Base-by-base conservation (phyloP, 2,113 vertebrate genomes). In the Brachirus orientalis region DNA sequence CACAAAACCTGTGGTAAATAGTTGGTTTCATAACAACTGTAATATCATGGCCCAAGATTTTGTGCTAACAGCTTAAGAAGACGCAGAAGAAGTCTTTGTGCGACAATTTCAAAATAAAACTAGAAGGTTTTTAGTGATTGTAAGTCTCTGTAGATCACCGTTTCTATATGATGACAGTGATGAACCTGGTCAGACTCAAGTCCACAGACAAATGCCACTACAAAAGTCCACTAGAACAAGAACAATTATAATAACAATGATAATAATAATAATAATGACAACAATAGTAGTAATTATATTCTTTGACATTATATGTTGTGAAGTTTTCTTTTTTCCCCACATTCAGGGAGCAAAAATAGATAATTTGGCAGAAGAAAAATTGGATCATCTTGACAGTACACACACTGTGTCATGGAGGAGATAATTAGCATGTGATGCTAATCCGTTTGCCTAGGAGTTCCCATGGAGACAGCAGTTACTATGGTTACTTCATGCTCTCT, bases 151-250 rank as follows among this genome's bases (percentile, higher is more conserved):
- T 51, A 12, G 35, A n/a, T 62, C 16, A 9, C 22, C 58, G 54
- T 69, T 28, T 79, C 38, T 10, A 38, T 57, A 19, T 76, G 72
- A 75, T 10, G 46, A 52, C 12, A 10, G 5, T 14, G 14, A 43
- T 73, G 72, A 72, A 90, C 85, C 80, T 85, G 88, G 87, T 83
- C 76, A 72, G 77, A 86, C 75, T 79, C 75, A 80, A 72, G 51
- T 71, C 88, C 86, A 90, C 83, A 77, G 71, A 89, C 73, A 74
- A 80, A 82, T 77, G 79, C 48, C 89, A 90, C 84, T 70, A 91
- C 75, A 80, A 81, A 88, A 86, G 73, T 85, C 86, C 58, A 89
- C 84, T 77, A 88, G 59, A 83, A 82, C 71, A 77, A 85, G 79
- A 88, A 85, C 80, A 84, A 75, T 77, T 77, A 74, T 54, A 80